Evolutionary conservation across 37 sponge, comb jelly and placozoan genomes (phyloP).

Genomic region (Ianthella basta): DNA sequence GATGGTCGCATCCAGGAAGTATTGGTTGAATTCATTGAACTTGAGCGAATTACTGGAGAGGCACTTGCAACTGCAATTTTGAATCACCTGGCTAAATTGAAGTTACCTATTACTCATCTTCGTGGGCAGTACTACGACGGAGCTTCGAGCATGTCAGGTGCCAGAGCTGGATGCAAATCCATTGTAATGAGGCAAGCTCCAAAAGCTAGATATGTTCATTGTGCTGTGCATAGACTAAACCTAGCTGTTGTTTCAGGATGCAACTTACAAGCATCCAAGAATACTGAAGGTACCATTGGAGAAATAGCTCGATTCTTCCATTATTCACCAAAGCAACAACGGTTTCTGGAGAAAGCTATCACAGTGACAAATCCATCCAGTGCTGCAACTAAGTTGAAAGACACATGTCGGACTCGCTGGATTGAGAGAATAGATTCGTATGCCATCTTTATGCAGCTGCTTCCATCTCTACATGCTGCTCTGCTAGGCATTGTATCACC

Average conservation of each 20-base stretch:
- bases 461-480: slow-evolving; percentile 39
- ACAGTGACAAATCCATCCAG: slow-evolving; percentile 26
- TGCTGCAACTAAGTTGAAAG: slow-evolving; percentile 45
- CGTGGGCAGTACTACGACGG: slow-evolving; percentile 51
- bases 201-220: too few relatives aligned
- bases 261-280: slow-evolving; percentile 29
- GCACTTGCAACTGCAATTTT: slow-evolving; percentile 39
- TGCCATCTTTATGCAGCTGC: slow-evolving; percentile 45
- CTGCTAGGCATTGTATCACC: slow-evolving; percentile 42
- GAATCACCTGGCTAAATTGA: background rate
- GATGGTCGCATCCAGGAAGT: background rate
- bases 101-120: slow-evolving; percentile 4
- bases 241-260: slow-evolving; percentile 51
- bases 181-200: slow-evolving; percentile 12
- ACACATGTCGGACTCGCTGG: slow-evolving; percentile 59
- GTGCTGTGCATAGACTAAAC: slow-evolving; percentile 45
- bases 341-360: slow-evolving; percentile 49
- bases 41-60: slow-evolving; percentile 51
- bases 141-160: slow-evolving; percentile 28
- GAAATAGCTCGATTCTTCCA: slow-evolving; percentile 58
- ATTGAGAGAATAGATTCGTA: slow-evolving; percentile 64
- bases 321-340: slow-evolving; percentile 67
- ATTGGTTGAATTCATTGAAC: slow-evolving; percentile 32
- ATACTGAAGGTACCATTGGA: slow-evolving; percentile 29
- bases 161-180: slow-evolving; percentile 31